Evolutionary conservation across 2,888 invertebrate genomes (phyloP).

Genomic region (Pocota personata): DNA sequence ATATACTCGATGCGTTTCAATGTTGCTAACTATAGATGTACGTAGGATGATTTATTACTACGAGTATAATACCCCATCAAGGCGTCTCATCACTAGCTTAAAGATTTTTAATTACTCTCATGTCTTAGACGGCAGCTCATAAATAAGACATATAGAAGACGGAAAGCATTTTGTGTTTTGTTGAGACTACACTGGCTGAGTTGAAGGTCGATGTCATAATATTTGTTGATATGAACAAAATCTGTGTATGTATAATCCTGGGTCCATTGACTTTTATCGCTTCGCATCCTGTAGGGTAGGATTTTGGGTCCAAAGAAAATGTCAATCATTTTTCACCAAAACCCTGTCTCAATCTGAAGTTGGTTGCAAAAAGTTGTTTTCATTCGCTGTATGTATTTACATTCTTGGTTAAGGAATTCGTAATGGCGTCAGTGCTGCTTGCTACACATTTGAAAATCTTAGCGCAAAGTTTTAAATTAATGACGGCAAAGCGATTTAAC

Average conservation of each 20-base stretch:
- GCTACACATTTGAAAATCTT: background rate
- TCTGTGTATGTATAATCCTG: background rate
- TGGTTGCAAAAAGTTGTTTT: background rate
- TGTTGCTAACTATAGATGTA: background rate
- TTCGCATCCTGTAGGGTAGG: background rate
- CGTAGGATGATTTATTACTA: constrained; percentile 1
- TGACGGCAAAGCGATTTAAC: background rate
- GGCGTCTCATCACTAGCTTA: background rate
- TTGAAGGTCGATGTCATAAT: background rate
- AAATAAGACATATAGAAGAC: background rate
- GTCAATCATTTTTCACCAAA: background rate
- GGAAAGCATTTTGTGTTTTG: background rate
- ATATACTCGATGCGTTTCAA: background rate
- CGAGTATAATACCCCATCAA: background rate
- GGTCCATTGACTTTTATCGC: background rate
- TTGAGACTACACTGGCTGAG: background rate
- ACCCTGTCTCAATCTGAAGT: background rate
- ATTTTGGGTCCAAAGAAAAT: background rate
- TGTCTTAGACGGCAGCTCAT: background rate
- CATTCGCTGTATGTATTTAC: background rate
- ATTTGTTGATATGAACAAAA: background rate
- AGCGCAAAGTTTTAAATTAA: background rate
- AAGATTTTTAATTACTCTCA: constrained; percentile 2
- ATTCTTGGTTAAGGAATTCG: background rate
- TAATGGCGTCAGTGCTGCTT: background rate